A percentile compares a stretch with the other conserved stretches of the same genome.
phyloP scores from a whole-genome alignment of 2,888 invertebrate species.

The Tachina fera region DNA sequence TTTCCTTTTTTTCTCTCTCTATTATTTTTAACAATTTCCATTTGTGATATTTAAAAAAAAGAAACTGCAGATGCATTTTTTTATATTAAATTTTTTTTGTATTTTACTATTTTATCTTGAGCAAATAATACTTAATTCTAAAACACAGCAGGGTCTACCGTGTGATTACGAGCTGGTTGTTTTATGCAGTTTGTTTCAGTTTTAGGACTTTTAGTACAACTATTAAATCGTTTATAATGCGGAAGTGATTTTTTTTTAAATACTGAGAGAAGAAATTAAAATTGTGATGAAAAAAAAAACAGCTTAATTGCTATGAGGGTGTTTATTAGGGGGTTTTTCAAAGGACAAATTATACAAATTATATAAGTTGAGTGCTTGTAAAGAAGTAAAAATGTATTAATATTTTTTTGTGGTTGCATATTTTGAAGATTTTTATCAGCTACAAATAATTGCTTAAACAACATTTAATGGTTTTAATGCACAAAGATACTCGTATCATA shows the following conservation, averaged over 20 bases:
- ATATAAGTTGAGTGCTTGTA: background rate
- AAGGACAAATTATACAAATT: slow-evolving; percentile 14
- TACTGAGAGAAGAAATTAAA: slow-evolving; percentile 5
- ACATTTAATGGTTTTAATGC: background rate
- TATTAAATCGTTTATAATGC: slow-evolving; percentile 66
- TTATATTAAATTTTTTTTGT: slow-evolving; percentile 27
- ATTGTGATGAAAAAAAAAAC: slow-evolving; percentile 11
- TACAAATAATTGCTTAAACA: background rate
- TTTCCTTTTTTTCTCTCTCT: slow-evolving; percentile 2
- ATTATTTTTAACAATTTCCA: slow-evolving; percentile 38
- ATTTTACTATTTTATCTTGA: slow-evolving; percentile 59
- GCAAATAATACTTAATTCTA: slow-evolving; percentile 51
- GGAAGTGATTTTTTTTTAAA: slow-evolving; percentile 67
- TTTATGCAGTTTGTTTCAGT: slow-evolving; percentile 34
- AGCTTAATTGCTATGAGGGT: slow-evolving; percentile 39
- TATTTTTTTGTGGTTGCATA: slow-evolving; percentile 1
- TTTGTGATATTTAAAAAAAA: slow-evolving; percentile 38
- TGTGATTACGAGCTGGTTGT: slow-evolving; percentile 50
- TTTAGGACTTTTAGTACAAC: slow-evolving; percentile 41
- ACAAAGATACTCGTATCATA: no score
- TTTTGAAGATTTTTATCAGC: slow-evolving; percentile 20
- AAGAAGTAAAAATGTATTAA: background rate
- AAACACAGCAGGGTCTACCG: slow-evolving; percentile 60
- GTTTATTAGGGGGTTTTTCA: slow-evolving; percentile 24
- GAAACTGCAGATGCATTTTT: slow-evolving; percentile 68